Base-by-base conservation (phyloP, 1,140 invertebrate genomes). In the Brachionus sp. region DNA sequence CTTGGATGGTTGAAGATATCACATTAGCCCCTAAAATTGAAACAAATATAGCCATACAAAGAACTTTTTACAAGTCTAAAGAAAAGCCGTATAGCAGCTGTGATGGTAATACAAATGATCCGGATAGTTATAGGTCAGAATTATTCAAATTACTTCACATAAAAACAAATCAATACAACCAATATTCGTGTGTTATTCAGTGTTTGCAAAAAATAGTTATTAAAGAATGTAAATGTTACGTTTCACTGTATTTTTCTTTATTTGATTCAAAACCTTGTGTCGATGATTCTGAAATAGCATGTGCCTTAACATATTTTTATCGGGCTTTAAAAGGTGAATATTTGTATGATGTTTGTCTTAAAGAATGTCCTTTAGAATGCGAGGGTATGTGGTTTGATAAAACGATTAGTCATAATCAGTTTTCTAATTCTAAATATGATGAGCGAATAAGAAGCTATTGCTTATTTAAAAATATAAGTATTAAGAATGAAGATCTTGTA, bases 291-390 rank as follows among this genome's bases (percentile, higher is more conserved):
- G 57, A 64, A 9, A 33, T 10, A 16, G 29, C 5, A 5, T 64
- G 57, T 64, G 29, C 29, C 2, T 25, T 29, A 9, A 25, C 16
- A 2, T 23, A 16, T 12, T 29, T 64, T 64, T 5, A 64, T 3
- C 16, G 9, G 13, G 46, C 46, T n/a, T n/a, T 50, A 64, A 25
- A 9, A 35, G n/a, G 25, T n/a, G 33, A 37, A 6, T 13, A 37
- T 37, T 7, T 37, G 13, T 35, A 70, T 6, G 7, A n/a, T 70
- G 33, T 9, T 13, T 70, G 66, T 29, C 13, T 35, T 9, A 70
- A 70, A 37, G 66, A 70, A 37, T 70, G 66, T 37, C 66, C 66
- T 70, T n/a, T 70, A 37, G 66, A 70, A 37, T 70, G 66, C 35
- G 25, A 33, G n/a, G 35, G 66, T 35, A 70, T 70, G 29, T 35